A percentile compares a stretch with the other conserved stretches of the same genome.
Conservation (phyloP, 2,797 vertebrate species). For the Nasua narica region DNA sequence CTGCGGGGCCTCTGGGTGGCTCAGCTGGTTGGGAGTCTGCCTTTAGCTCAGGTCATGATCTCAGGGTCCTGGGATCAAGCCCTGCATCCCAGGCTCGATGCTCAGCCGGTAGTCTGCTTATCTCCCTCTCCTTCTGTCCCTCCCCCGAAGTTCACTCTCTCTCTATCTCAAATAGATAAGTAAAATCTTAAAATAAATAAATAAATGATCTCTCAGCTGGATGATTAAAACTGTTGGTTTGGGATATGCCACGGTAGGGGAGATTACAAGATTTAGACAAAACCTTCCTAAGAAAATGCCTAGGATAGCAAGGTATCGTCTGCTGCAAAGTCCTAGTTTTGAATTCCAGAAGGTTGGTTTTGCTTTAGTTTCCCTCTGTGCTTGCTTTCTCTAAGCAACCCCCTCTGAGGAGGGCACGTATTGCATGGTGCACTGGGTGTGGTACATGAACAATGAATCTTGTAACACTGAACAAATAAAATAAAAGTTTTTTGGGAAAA, state of each 20-base stretch:
- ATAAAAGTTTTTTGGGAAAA: too few relatives aligned
- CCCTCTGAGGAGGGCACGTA: too few relatives aligned
- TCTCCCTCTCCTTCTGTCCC: background rate
- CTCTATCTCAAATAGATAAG: background rate
- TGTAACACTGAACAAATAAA: too few relatives aligned
- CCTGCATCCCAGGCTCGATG: background rate
- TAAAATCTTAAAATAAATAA: background rate
- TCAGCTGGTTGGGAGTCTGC: background rate
- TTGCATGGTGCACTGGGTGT: too few relatives aligned
- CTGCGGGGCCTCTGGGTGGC: background rate
- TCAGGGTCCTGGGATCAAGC: background rate
- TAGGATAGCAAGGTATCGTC: background rate
- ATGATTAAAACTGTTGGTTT: background rate
- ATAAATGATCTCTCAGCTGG: background rate
- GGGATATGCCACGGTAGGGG: background rate
- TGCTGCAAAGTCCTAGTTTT: background rate
- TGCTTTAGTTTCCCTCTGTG: background rate
- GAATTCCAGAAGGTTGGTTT: conserved; percentile 4
- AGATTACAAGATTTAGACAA: background rate
- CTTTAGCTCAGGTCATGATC: background rate
- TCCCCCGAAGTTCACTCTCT: background rate
- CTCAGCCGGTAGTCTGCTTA: background rate
- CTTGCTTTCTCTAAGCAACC: background rate
- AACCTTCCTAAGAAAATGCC: background rate
- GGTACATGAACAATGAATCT: too few relatives aligned